phyloP scores from a whole-genome alignment of 2,888 invertebrate species.

The Nephrotoma guestfalica region DNA sequence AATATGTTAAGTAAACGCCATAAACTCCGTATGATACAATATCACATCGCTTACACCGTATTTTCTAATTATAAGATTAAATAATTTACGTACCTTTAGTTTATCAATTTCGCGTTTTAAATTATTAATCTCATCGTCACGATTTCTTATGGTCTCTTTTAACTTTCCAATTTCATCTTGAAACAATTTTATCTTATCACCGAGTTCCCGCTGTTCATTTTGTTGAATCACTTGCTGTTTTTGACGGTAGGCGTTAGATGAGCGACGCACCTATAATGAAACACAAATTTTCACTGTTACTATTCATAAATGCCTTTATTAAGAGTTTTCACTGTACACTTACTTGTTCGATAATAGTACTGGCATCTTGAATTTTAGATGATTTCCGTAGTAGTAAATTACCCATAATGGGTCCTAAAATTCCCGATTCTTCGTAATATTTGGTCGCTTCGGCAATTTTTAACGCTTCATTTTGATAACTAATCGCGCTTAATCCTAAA shows the following conservation, averaged over 20 bases:
- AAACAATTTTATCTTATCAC: conserved; percentile 32
- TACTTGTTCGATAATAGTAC: not conserved
- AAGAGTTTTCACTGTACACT: not conserved
- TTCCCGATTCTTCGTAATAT: conserved; percentile 23
- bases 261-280: not conserved
- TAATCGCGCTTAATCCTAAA: not conserved
- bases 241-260: not conserved
- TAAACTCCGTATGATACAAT: not conserved
- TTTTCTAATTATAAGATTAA: not conserved
- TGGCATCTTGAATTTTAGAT: conserved; percentile 17
- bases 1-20: not conserved
- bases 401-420: conserved; percentile 20
- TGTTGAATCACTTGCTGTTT: conserved; percentile 2
- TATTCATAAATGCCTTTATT: not conserved
- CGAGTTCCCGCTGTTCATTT: conserved; percentile 10
- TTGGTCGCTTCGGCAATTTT: conserved; percentile 15
- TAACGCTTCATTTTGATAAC: not conserved
- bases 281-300: not conserved
- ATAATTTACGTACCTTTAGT: conserved; percentile 38
- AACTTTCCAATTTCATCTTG: conserved; percentile 41
- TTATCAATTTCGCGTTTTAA: conserved; percentile 56
- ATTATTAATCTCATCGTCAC: conserved; percentile 42
- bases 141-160: conserved; percentile 36
- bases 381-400: conserved; percentile 18
- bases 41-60: not conserved